These are phyloP conservation scores for Rhinichthys osculus DNA, from an alignment of 2,797 vertebrate species.

Conservation along the genomic window DNA sequence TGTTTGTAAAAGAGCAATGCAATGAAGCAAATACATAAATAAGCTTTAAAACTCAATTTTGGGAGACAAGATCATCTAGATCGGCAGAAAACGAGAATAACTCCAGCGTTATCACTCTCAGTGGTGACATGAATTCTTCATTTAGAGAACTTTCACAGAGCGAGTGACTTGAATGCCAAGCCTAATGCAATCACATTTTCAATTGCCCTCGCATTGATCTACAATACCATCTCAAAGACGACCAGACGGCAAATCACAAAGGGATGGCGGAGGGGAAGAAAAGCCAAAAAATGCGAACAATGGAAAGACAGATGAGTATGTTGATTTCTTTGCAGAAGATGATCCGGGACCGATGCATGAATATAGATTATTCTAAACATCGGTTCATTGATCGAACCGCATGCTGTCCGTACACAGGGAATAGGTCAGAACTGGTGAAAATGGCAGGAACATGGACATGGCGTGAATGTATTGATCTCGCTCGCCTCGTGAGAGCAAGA, in stretches of 20 bases:
- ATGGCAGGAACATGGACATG: conserved; percentile 29
- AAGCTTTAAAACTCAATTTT: background rate
- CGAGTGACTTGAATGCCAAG: conserved; percentile 23
- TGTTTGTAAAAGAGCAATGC: background rate
- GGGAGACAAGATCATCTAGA: background rate
- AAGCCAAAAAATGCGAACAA: conserved; percentile 44
- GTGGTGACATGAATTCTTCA: background rate
- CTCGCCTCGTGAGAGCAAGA: conserved; percentile 54
- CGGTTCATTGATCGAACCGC: background rate
- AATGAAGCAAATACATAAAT: background rate
- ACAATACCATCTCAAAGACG: conserved; percentile 42
- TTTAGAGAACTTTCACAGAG: conserved; percentile 29
- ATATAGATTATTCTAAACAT: conserved; percentile 70
- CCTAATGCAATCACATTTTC: conserved; percentile 43
- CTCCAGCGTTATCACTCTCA: background rate
- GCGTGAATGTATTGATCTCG: conserved; percentile 67
- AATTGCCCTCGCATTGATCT: conserved; percentile 53
- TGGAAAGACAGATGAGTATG: conserved; percentile 8
- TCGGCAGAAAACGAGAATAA: background rate
- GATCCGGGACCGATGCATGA: conserved; percentile 57
- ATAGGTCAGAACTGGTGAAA: conserved; percentile 10
- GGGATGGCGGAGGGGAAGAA: background rate
- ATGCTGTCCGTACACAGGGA: conserved; percentile 25
- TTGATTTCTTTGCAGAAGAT: conserved; percentile 7
- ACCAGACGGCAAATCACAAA: conserved; percentile 54